Base-by-base conservation (phyloP, 2,888 invertebrate species). In the Limenitis camilla region DNA sequence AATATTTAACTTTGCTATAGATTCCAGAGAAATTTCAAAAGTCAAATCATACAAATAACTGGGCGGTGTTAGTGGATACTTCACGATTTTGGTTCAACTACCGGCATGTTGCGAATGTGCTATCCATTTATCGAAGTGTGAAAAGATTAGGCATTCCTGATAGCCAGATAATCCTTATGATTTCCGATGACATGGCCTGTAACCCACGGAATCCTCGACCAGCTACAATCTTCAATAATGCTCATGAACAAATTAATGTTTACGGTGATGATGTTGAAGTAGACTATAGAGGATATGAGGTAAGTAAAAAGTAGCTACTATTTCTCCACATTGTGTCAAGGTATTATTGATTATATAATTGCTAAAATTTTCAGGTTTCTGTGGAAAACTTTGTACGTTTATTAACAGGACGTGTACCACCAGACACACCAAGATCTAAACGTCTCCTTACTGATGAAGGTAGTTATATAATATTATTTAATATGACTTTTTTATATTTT, bases 81-180 rank as follows among this genome's bases (percentile, higher is more conserved):
- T 99, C 98, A 0, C 89, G 99, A 52, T 99, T 99, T 81, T 99
- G 99, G 99, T 99, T 99, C 75, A 99, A 99, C 79, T 99, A 99
- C 78, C 92, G 99, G 5, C 99, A 99, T 91, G 98, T 99, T 31
- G 98, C 99, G 4, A 99, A 99, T 79, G 99, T 99, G 0, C 81
- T 99, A 11, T 99, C 99, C 0, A 96, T 99, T 58, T 99, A 99
- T 76, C 91, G 98, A 8, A 98, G 98, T 74, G 98, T 99, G 0
- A 99, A 99, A 81, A 90, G 99, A 10, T 89, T 99, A 4, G 99
- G 99, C n/a, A 99, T 99, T 65, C 99, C 99, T 0, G 99, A 99
- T 77, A 95, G 95, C 52, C 99, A 99, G 79, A 99, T 99, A 51
- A 99, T 99, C 61, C 81, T 99, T 50, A 99, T 99, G 99, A 93